Base-by-base conservation (phyloP, 23 tunicate species). In the Halocynthia roretzi region DNA sequence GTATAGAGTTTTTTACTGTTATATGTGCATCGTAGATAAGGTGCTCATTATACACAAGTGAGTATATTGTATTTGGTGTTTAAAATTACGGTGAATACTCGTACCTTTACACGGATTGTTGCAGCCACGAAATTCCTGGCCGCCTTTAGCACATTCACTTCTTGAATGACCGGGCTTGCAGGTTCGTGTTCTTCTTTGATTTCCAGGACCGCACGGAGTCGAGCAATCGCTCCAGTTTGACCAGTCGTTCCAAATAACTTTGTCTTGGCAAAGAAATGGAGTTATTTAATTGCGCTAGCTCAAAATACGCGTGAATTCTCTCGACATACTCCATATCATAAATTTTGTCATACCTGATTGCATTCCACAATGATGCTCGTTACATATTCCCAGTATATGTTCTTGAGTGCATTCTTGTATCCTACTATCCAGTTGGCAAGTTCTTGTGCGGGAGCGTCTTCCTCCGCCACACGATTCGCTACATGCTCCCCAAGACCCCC, bases 111-210 rank as follows among this genome's bases (percentile, higher is more conserved):
- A 31, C 44, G 44, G 44, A 31, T 31, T 31, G 44, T 31, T 31
- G 44, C 44, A 31, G 44, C 44, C 44, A 31, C 44, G 44, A 4
- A 31, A 31, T 4, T 31, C 44, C 44, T 31, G 44, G 44, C 44
- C 44, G 44, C 44, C 44, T 31, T 31, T 31, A 31, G 44, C 44
- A 31, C 44, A 31, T 31, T 31, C 60, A 14, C 58, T 19, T 15
- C 93, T 83, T 2, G 86, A 83, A 5, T 72, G 56, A 55, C 95
- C 95, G 49, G 56, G 63, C 60, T 75, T 61, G 72, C 95, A 88
- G 10, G 78, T 54, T 73, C 95, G 61, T 10, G 77, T 56, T 50
- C 81, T 72, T 61, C 71, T 48, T 72, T 69, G 77, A 51, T 50
- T 68, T 65, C 95, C 95, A 57, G n/a, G 48, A 48, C 87, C 95